Evolutionary conservation across 2,113 vertebrate species (phyloP).

Genomic region (Recurvirostra avosetta): DNA sequence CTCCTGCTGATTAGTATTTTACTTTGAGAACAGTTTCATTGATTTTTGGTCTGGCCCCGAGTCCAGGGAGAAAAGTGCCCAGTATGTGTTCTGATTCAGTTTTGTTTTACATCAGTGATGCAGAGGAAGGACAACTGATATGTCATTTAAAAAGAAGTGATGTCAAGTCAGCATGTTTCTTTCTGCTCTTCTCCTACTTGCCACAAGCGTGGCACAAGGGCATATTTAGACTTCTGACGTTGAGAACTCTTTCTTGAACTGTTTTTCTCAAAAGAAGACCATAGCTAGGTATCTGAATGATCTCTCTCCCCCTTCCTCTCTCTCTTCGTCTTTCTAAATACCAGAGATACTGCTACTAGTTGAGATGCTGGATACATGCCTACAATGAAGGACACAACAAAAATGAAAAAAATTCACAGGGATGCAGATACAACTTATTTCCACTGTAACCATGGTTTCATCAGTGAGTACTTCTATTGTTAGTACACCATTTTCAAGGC

Average conservation of each 20-base stretch:
- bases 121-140: neutral
- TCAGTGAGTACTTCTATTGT: slow-evolving; percentile 64
- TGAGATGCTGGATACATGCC: neutral
- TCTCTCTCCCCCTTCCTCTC: neutral
- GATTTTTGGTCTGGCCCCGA: neutral
- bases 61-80: neutral
- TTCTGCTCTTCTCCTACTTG: neutral
- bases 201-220: neutral
- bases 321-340: neutral
- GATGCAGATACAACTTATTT: slow-evolving; percentile 41
- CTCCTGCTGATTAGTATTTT: neutral
- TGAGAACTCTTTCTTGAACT: neutral
- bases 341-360: neutral
- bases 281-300: neutral
- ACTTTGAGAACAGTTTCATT: neutral
- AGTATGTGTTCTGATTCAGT: neutral
- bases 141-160: neutral
- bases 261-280: neutral
- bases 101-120: neutral
- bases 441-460: slow-evolving; percentile 71
- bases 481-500: slow-evolving; percentile 36
- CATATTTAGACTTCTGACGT: neutral
- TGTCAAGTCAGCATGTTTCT: neutral
- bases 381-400: slow-evolving; percentile 37
- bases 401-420: slow-evolving; percentile 45